Evolutionary conservation across 1,140 invertebrate genomes (phyloP), one percentile per base, ranked within the genome.

Genomic region (Drosophila pruinosa): DNA sequence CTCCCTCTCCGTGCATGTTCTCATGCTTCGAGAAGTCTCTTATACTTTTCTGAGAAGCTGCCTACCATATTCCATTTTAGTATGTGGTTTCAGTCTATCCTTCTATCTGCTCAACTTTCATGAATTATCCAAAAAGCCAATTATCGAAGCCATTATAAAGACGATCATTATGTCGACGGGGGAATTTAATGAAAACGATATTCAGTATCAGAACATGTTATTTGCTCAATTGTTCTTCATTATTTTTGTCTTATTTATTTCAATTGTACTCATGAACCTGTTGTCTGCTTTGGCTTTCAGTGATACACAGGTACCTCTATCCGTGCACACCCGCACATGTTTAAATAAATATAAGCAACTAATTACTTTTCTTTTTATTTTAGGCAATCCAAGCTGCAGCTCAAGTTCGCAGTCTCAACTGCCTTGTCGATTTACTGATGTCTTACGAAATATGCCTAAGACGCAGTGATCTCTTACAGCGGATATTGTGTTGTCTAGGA

Each of bases 91-190:
- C 83, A 95, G 95, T 0, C 78, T 96, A 7, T 95, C 95, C 68
- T 97, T 96, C 76, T 95, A 94, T 67, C 93, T 94, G 4, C 86
- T 96, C 3, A 89, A 91, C 5, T 90, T 93, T 21, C 89, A 92
- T 14, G 94, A 94, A 59, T 95, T 96, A 57, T 90, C 90, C 1
- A 92, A 94, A 3, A 28, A 12, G 1, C 0, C 90, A 2, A 93
- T 94, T 2, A 93, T 93, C 7, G 90, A 92, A 2, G 94, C 95
- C 0, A 75, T 96, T 2, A 95, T 96, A 62, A 96, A 96, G 91
- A 96, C 95, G 0, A 93, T 96, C 10, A 94, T 96, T 0, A 96
- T 96, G 95, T 92, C 96, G 8, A 96, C 95, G 0, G 96, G 96
- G n/a, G 95, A 96, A 91, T 95, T 96, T 72, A 95, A 97, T 63